Base-by-base conservation (phyloP, 2,797 vertebrate genomes). In the Rhynchonycteris naso region DNA sequence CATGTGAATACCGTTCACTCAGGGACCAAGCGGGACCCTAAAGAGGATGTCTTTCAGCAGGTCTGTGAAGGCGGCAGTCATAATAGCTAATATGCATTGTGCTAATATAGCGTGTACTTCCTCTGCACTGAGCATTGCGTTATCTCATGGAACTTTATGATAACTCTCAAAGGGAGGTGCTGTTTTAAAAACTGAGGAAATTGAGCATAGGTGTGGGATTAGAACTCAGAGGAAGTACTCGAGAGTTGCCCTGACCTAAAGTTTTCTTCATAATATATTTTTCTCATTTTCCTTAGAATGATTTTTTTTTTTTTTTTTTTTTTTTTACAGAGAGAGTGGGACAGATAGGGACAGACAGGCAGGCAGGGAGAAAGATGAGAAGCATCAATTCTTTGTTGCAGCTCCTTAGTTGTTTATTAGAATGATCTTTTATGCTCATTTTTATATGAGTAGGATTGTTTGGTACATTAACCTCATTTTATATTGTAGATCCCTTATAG, bases 41-140 rank as follows among this genome's bases (percentile, higher is more conserved):
- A 99, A 68, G 99, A 99, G 4, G 99, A 99, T 16, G 98, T 98
- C 88, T 99, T 99, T 50, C 99, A 99, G 95, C 99, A 99, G 98
- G 99, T 99, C 3, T 68, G 98, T 97, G 58, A 82, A 0, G 28
- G n/a, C 5, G 19, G 0, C 5, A 1, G 38, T 80, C 11, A 16
- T 8, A 80, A 72, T 2, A 47, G 30, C 61, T 68, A 3, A 11
- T 65, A 8, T 19, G 85, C 56, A 5, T 4, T n/a, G 19, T 65
- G 43, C 43, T 43, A 43, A 43, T 43, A 43, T 7, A 43, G 43
- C 43, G 43, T 43, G 22, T 79, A 6, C 16, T 81, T 22, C 14
- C 66, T 28, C 5, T n/a, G 19, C 71, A 14, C 82, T 12, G 33
- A 76, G 54, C 14, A 68, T 58, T 0, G 1, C 61, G 0, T 43